Percentiles rank a stretch among this genome's conserved stretches.
Conservation (phyloP, 2,888 invertebrate genomes). For the Drosophila meridiana region DNA sequence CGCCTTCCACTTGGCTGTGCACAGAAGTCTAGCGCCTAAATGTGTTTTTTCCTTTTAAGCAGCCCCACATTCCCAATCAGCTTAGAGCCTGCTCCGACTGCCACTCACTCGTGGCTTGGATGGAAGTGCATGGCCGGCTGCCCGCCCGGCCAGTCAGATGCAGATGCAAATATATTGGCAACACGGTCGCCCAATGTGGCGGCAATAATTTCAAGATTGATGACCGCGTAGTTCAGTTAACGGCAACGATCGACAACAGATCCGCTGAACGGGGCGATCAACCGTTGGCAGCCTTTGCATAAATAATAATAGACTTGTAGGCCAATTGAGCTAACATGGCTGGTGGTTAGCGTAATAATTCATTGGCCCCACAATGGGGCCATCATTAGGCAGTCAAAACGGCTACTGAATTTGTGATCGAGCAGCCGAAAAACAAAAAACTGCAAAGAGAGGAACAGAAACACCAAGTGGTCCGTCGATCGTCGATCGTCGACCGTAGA, state of each 20-base stretch:
- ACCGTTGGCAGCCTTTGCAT: slow-evolving; percentile 60
- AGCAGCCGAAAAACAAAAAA: slow-evolving; percentile 44
- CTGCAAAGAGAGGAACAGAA: not conserved
- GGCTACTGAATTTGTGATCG: slow-evolving; percentile 76
- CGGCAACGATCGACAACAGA: slow-evolving; percentile 64
- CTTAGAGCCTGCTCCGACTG: slow-evolving; percentile 15
- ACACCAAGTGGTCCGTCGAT: slow-evolving; percentile 8
- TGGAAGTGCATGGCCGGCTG: slow-evolving; percentile 7
- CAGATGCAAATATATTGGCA: slow-evolving; percentile 66
- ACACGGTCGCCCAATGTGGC: slow-evolving; percentile 54
- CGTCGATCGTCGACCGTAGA: slow-evolving; percentile 39
- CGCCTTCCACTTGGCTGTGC: not conserved
- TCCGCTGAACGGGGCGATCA: slow-evolving; percentile 55
- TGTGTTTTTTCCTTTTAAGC: slow-evolving; percentile 23
- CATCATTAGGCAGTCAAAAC: slow-evolving; percentile 78
- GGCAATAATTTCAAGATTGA: slow-evolving; percentile 79
- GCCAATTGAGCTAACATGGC: slow-evolving; percentile 80
- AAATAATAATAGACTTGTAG: slow-evolving; percentile 79
- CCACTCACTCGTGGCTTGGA: not conserved
- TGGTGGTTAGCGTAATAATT: slow-evolving; percentile 78
- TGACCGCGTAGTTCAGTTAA: slow-evolving; percentile 75
- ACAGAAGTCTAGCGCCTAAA: slow-evolving; percentile 4
- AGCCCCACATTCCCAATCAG: slow-evolving; percentile 27
- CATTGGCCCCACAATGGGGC: slow-evolving; percentile 63
- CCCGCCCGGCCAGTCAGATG: slow-evolving; percentile 31